Base-by-base conservation (phyloP, 1,140 invertebrate genomes). In the Drosophila obscura region DNA sequence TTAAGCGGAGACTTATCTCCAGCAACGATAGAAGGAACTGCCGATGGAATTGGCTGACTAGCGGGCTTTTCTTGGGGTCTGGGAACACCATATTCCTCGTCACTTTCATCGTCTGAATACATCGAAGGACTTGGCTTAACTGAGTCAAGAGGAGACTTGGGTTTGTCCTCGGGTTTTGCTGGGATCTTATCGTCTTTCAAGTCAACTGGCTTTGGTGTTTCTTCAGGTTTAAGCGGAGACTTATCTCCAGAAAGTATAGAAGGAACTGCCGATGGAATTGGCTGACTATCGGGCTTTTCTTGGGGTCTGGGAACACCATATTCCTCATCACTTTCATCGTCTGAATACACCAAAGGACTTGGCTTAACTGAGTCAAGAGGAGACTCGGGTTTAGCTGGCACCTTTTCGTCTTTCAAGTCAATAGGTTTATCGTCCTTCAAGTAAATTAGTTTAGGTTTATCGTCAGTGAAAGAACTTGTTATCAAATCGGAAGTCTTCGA, bases 331-430 rank as follows among this genome's bases (percentile, higher is more conserved):
- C n/a, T 48, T 46, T 58, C 26, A 46, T 58, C 22, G 19, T 46
- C 41, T 15, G 62, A 44, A 50, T 44, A 58, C 4, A 44, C 46
- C 15, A 28, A 43, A 2, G 4, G 2, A 31, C 4, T 35, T 15
- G 31, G 46, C 13, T 52, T 71, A 5, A 39, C 28, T 39, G 19
- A 22, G n/a, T 64, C 53, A 58, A 28, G 6, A 11, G 31, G 52
- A 1, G 16, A 44, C 8, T 51, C 64, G 41, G 19, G 3, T 1
- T 43, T 46, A 51, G 22, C 28, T 8, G 45, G 15, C 2, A 7
- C 5, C 41, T 28, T 53, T 3, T 46, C 26, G 5, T 63, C 41
- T 41, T 55, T 53, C 0, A 19, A 2, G 0, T 49, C 45, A 44
- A 7, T 1, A 0, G 26, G 26, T 26, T 26, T 26, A 19, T 19